Evolutionary conservation across 2,888 invertebrate species (phyloP), one percentile per base, ranked within the genome.

Genomic region (Capitulum mitella): DNA sequence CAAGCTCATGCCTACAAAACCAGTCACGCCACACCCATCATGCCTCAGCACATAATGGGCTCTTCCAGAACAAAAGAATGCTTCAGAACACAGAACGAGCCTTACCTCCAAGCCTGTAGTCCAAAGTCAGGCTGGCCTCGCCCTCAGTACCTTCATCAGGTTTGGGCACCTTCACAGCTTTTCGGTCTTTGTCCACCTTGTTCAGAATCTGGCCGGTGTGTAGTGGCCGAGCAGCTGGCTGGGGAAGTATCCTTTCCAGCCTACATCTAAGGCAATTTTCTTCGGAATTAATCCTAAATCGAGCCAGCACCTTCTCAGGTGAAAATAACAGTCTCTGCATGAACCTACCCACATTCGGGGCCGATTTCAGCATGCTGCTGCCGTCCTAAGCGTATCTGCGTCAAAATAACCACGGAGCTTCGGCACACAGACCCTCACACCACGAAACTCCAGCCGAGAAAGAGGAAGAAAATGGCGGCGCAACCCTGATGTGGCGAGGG

Each of bases 401-500:
- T 2, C 6, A 34, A 16, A 64, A 64, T 64, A 6, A 34, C 12
- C 32, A 3, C 32, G 64, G 64, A 64, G 64, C 64, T 19, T 3
- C 14, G 34, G 5, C 19, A 34, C 19, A 32, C 32, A 32, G 14
- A 22, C 32, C 64, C 34, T 34, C 64, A 64, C 64, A 16, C 19
- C 64, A 14, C 34, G 64, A 64, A 64, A 64, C 64, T 64, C 34
- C 64, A 64, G 34, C 29, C 32, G 64, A 64, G 32, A 64, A 64
- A 64, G 64, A 64, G 64, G 34, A 64, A 64, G 64, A 64, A 64
- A 64, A 64, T 64, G 64, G 64, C 64, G 64, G 32, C 64, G 32
- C 34, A 34, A 34, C 19, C 34, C 32, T 64, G 64, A 64, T 64
- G 64, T 64, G 64, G 64, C 64, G 64, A 58, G 5, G 14, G 29